Evolutionary conservation across 1,140 invertebrate genomes (phyloP), one percentile per base, ranked within the genome.

Genomic region (Ectropis grisescens): DNA sequence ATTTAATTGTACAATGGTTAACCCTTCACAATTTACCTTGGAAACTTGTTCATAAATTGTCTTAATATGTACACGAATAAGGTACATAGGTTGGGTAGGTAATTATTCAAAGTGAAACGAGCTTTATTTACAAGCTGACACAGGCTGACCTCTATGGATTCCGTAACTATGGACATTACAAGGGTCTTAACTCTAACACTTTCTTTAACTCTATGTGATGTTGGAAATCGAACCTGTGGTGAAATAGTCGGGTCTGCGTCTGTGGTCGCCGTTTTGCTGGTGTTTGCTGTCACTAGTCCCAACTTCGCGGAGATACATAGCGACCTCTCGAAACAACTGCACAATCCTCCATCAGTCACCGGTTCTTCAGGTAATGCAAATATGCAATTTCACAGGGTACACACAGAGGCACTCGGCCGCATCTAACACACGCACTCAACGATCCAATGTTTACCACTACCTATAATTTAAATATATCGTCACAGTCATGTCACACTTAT

Each of bases 291-390:
- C 49, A 47, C 59, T 71, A 72, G 57, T 55, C 58, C 47, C 40
- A 62, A 67, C 59, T 57, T 53, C 49, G 61, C 43, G 57, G 55
- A 54, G 55, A 61, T 37, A 65, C 70, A 79, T 79, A 60, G 41
- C 70, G 65, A 52, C 59, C 68, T 47, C 46, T 37, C 57, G 33
- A 31, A 26, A 29, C 39, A 57, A 47, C 47, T 54, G 44, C 47
- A 50, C 51, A 57, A 62, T 58, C 52, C 62, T 58, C 69, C 74
- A 79, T 75, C 58, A 67, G 68, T 68, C 60, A 75, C 58, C 54
- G 42, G 37, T 46, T 53, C 56, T 37, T 49, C 48, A 46, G 48
- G 50, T 51, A 32, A 25, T 47, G 43, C 29, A 39, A 39, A 37
- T 39, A 47, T 16, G 33, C 39, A 58, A 61, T 53, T 41, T 37